Conservation (phyloP, 1,140 invertebrate species). For the Matsumurasca onukii region DNA sequence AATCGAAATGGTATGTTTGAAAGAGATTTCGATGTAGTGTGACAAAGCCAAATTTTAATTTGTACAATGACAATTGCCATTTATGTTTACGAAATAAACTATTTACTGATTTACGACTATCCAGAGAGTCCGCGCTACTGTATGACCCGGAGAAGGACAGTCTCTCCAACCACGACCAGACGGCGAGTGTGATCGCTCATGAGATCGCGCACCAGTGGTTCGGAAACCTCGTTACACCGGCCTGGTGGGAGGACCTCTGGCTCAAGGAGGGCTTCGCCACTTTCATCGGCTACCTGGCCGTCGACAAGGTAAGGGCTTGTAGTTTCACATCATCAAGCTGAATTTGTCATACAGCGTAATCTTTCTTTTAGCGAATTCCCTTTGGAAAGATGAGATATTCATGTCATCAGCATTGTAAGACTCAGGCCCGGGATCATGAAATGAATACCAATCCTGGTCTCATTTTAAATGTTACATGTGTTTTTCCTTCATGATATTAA, state of each 20-base stretch:
- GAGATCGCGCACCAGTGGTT: conserved; percentile 70
- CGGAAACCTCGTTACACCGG: conserved; percentile 63
- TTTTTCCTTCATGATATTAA: conserved; percentile 55
- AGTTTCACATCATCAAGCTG: too few relatives aligned
- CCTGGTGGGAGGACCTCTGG: conserved; percentile 53
- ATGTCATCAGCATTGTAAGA: too few relatives aligned
- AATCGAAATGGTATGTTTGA: too few relatives aligned
- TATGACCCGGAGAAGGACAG: neutral
- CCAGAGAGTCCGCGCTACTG: conserved; percentile 27
- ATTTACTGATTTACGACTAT: too few relatives aligned
- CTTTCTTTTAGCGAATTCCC: too few relatives aligned
- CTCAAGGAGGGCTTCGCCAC: conserved; percentile 46
- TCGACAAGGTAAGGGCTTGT: conserved; percentile 62
- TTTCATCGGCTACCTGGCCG: conserved; percentile 38
- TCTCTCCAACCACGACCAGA: conserved; percentile 27
- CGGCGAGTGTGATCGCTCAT: conserved; percentile 54
- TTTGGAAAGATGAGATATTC: too few relatives aligned
- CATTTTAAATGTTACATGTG: too few relatives aligned
- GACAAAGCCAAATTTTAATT: neutral
- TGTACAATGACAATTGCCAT: neutral
- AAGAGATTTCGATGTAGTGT: too few relatives aligned
- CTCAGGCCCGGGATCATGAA: too few relatives aligned
- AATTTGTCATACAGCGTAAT: too few relatives aligned
- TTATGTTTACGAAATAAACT: neutral
- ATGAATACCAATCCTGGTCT: too few relatives aligned